Evolutionary conservation across 2,888 invertebrate species (phyloP), one percentile per base, ranked within the genome.

Genomic region (Baronia brevicornis): DNA sequence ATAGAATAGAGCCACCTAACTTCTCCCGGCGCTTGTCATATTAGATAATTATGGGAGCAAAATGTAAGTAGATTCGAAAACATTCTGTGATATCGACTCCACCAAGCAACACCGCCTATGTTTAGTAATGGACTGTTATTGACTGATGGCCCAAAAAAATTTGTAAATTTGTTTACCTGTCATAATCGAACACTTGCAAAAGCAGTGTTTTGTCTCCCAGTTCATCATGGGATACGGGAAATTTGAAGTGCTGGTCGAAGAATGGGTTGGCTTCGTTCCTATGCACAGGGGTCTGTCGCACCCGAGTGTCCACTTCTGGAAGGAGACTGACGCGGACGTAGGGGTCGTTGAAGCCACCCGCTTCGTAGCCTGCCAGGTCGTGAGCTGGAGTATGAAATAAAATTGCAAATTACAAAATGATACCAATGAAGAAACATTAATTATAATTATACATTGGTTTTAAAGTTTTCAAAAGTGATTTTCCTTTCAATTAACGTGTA

Each of bases 221-320:
- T 46, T 96, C 95, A 48, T 96, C 95, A 49, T 93, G 92, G 6
- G 95, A 93, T 4, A 96, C 92, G 1, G 96, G 95, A 64, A 96
- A 96, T 75, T 95, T 96, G 79, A 96, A 96, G 64, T 93, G 92
- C 63, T 96, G 94, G 79, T 96, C 93, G 69, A 95, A 96, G 73
- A 91, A 91, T 0, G 95, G 95, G 72, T 94, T 94, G 4, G 91
- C 88, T 51, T 94, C 92, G 62, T 93, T 93, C 37, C 93, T 86
- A 60, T 93, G 92, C 25, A 95, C 93, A 6, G 90, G 89, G 0
- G 95, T 95, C 69, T 96, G 94, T 3, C 96, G 88, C 42, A 93
- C 93, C 25, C 94, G 88, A 21, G 89, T 88, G 69, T 96, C 96
- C 7, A 96, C 93, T 60, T 92, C 92, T 0, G 96, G 95, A n/a